phyloP scores from a whole-genome alignment of 1,140 invertebrate species.

The Pogonomyrmex californicus region DNA sequence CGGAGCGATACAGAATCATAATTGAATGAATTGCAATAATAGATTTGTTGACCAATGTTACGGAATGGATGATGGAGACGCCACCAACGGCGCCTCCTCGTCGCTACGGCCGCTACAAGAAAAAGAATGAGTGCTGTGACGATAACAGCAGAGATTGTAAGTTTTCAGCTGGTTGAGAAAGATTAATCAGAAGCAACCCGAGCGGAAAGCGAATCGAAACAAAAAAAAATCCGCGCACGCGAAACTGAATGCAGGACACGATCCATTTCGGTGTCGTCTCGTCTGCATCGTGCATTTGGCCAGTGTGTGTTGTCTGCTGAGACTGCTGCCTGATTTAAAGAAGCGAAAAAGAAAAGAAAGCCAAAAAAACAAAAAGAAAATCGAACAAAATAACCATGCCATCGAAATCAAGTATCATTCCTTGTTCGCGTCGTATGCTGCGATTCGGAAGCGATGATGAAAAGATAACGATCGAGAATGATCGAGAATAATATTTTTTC shows the following conservation, averaged over 20 bases:
- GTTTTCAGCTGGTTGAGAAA: slow-evolving; percentile 78
- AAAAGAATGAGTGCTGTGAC: slow-evolving; percentile 87
- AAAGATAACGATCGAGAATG: neutral
- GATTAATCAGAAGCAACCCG: slow-evolving; percentile 61
- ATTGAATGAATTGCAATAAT: slow-evolving; percentile 80
- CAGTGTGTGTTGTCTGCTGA: slow-evolving; percentile 79
- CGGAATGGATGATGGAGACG: slow-evolving; percentile 82
- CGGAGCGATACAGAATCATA: slow-evolving; percentile 65
- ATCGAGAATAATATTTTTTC: neutral
- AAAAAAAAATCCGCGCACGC: slow-evolving; percentile 70
- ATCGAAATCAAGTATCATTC: neutral
- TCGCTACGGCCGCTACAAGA: slow-evolving; percentile 85
- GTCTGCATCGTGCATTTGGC: slow-evolving; percentile 82
- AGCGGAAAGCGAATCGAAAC: slow-evolving; percentile 59
- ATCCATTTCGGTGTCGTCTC: slow-evolving; percentile 84
- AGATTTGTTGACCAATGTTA: slow-evolving; percentile 84
- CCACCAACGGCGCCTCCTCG: slow-evolving; percentile 80
- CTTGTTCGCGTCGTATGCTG: slow-evolving; percentile 29
- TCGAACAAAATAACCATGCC: neutral
- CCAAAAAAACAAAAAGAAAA: neutral
- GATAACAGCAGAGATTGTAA: slow-evolving; percentile 86
- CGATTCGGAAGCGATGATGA: slow-evolving; percentile 28
- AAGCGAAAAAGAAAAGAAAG: slow-evolving; percentile 21
- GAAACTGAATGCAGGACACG: slow-evolving; percentile 82
- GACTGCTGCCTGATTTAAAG: slow-evolving; percentile 74